Base-by-base conservation (phyloP, 2,113 vertebrate species). In the Apus apus region DNA sequence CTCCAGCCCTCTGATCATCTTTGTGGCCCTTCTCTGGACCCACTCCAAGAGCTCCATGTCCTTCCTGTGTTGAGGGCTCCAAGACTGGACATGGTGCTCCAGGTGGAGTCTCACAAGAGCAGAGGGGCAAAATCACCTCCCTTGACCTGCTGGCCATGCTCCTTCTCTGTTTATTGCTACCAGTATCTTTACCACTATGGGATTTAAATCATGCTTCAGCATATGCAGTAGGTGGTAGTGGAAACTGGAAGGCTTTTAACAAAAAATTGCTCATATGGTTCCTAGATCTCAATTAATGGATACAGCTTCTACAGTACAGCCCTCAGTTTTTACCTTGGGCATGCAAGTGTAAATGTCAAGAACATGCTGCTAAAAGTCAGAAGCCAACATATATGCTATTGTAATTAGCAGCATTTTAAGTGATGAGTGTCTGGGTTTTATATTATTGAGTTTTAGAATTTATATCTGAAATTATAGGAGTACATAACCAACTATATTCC, bases 201-300 rank as follows among this genome's bases (percentile, higher is more conserved):
- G 26, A 54, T 76, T 56, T 66, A 66, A 61, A 72, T 50, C 34
- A 66, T 21, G 26, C 7, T 73, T 79, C 26, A 65, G 70, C 43
- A 54, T 29, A 43, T 19, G 68, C 16, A 48, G 27, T 15, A 27
- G 27, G 32, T 38, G 34, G 20, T 43, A 3, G 29, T 26, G 34
- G 56, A 71, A 80, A 30, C 8, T 15, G 29, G 38, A 32, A 32
- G 30, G 29, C 9, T 65, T 89, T 19, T 27, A 61, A 43, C 38
- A 72, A 58, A 64, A 76, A 76, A 70, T 70, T 12, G 50, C 25
- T 65, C 29, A 7, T 4, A 1, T 11, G 11, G 78, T 67, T 85
- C 48, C 32, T 45, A 75, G 56, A n/a, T 26, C 7, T 0, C 38
- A 38, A 71, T 60, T 53, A 9, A 3, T 2, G 5, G 11, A 60